These are phyloP conservation scores for Xylocopa sonorina DNA, from an alignment of 1,140 invertebrate genomes.

Conservation along the genomic window DNA sequence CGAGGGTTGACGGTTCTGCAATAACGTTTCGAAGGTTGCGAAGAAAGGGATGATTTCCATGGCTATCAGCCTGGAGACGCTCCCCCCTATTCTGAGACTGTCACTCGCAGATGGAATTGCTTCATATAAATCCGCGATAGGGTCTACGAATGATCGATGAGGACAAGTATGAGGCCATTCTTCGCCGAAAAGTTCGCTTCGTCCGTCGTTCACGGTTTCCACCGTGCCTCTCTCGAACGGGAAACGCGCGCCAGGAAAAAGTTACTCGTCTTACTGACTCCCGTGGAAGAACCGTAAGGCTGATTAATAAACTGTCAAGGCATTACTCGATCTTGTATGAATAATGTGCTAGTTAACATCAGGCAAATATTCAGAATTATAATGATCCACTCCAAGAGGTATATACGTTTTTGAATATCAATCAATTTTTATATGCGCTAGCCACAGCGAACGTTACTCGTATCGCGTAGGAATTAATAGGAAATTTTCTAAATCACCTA, in stretches of 20 bases:
- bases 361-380: too few relatives aligned
- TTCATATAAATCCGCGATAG: constrained; percentile 53
- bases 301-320: constrained; percentile 8
- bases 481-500: too few relatives aligned
- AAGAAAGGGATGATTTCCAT: constrained; percentile 54
- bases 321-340: neutral
- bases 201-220: neutral
- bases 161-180: constrained; percentile 51
- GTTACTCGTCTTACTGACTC: neutral
- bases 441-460: too few relatives aligned
- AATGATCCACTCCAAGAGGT: too few relatives aligned
- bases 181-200: neutral
- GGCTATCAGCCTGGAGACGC: constrained; percentile 38
- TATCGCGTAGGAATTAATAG: too few relatives aligned
- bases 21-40: constrained; percentile 50
- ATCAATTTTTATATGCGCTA: too few relatives aligned
- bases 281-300: neutral
- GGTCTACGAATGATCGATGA: constrained; percentile 52
- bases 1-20: constrained; percentile 53
- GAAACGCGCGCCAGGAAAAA: neutral
- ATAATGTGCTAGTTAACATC: neutral
- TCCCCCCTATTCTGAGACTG: constrained; percentile 46
- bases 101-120: constrained; percentile 56
- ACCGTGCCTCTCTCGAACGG: neutral
- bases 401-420: too few relatives aligned